Evolutionary conservation across 1,140 invertebrate species (phyloP), one percentile per base, ranked within the genome.

Genomic region (Adoxophyes honmai): DNA sequence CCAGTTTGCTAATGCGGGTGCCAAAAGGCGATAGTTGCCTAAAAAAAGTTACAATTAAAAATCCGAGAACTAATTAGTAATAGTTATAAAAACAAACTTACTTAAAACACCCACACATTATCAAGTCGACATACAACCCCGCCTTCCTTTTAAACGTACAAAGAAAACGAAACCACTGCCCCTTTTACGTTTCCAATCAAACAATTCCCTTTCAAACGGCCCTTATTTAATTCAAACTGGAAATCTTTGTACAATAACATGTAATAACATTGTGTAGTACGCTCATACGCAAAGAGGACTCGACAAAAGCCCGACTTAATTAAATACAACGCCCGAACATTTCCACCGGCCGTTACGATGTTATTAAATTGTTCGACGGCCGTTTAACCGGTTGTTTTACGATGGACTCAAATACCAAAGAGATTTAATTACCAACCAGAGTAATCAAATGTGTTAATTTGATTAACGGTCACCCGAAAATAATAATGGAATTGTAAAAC

Each of bases 321-420:
- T 81, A 86, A 81, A 83, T 80, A 81, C 69, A 76, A 69, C 66
- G 70, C 60, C 58, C 64, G 73, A 78, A 75, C 72, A 70, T 68
- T 80, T 78, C 71, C 57, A 68, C 60, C 64, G 71, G 68, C 70
- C 69, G 84, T 84, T 85, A 79, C 72, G 80, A 82, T 81, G 74
- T 81, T 84, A 86, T 86, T 86, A 87, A 87, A 80, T 73, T 78
- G 78, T 85, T 82, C 81, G 73, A 79, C 74, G 69, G 70, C 38
- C 62, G 62, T 68, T 75, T 70, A 63, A 75, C 73, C 72, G 66
- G 66, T 62, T 73, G 76, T 72, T 75, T 83, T 78, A 85, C 78
- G 74, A 73, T 70, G 63, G 66, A 70, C 62, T 70, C 59, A 52
- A 61, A 68, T 48, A 64, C 57, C 66, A 57, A 60, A 57, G 66